Percentiles rank a stretch among this genome's conserved stretches.
Evolutionary conservation across 2,113 vertebrate genomes (phyloP).

Genomic region (Ictalurus furcatus): DNA sequence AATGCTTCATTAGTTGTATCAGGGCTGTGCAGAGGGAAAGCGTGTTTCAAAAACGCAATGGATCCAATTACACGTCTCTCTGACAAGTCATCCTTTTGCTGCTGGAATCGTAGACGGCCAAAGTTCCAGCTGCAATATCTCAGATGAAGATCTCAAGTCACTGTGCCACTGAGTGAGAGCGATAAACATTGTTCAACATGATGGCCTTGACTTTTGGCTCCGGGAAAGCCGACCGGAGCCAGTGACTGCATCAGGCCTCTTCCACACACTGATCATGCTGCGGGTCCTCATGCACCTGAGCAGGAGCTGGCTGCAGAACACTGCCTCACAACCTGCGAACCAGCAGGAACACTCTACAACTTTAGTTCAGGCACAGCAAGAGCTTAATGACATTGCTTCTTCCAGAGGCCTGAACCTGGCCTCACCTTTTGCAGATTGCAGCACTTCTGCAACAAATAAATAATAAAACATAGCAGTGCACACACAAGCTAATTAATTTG

Average conservation of each 20-base stretch:
- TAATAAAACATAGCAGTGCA: neutral
- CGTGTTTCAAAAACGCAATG: too few relatives aligned
- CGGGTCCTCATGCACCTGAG: constrained; percentile 44
- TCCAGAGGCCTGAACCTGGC: constrained; percentile 50
- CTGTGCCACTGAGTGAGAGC: neutral
- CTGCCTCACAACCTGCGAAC: constrained; percentile 52
- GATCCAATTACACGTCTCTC: neutral
- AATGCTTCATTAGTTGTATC: constrained; percentile 5
- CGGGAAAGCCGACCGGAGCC: constrained; percentile 50
- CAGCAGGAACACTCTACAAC: constrained; percentile 59
- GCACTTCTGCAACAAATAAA: neutral
- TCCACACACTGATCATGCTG: constrained; percentile 43
- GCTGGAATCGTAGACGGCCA: neutral
- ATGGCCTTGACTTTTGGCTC: constrained; percentile 51
- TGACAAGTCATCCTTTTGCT: constrained; percentile 4
- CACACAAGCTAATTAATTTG: constrained; percentile 42
- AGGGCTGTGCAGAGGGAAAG: neutral
- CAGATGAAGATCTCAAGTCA: constrained; percentile 29
- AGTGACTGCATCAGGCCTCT: constrained; percentile 49
- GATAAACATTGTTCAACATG: constrained; percentile 1
- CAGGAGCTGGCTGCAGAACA: constrained; percentile 45
- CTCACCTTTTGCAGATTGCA: neutral
- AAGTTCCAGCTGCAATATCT: neutral
- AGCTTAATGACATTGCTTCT: constrained; percentile 57
- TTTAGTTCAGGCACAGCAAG: constrained; percentile 64